Evolutionary conservation across 2,113 vertebrate species (phyloP).

Genomic region (Pedetes capensis): DNA sequence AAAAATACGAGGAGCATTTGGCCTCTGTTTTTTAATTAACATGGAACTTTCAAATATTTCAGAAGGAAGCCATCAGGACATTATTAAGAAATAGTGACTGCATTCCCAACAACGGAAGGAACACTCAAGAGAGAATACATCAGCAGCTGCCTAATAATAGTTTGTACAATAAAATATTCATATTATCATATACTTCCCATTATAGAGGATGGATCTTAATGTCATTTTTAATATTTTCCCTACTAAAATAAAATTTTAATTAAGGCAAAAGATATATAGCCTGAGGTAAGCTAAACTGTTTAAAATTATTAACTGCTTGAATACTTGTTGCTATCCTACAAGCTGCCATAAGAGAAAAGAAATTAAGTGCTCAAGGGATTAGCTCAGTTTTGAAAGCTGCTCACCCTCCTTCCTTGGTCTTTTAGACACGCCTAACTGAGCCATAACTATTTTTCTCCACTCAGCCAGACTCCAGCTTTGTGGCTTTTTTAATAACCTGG

Average conservation of each 20-base stretch:
- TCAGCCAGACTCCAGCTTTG: constrained; percentile 94
- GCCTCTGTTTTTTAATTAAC: constrained; percentile 13
- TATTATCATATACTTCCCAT: constrained; percentile 82
- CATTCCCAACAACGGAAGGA: constrained; percentile 52
- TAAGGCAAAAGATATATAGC: constrained; percentile 84
- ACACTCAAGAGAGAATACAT: constrained; percentile 52
- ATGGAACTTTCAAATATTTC: neutral
- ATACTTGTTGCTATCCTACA: constrained; percentile 91
- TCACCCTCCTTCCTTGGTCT: constrained; percentile 83
- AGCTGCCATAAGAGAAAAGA: constrained; percentile 87
- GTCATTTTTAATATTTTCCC: constrained; percentile 84
- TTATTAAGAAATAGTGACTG: constrained; percentile 73
- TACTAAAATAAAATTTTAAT: constrained; percentile 86
- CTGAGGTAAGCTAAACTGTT: constrained; percentile 85
- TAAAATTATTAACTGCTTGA: constrained; percentile 88
- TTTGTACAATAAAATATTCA: constrained; percentile 86
- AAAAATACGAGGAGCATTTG: neutral
- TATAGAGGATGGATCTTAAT: constrained; percentile 78
- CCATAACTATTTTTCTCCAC: constrained; percentile 93
- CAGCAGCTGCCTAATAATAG: constrained; percentile 79
- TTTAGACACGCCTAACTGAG: constrained; percentile 91
- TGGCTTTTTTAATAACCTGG: constrained; percentile 97
- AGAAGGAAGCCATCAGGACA: neutral
- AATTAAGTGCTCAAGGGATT: constrained; percentile 95
- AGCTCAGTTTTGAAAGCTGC: constrained; percentile 92